Percentiles rank a stretch among this genome's conserved stretches.
Conservation (phyloP, 2,888 invertebrate species). For the Zaprionus bogoriensis region DNA sequence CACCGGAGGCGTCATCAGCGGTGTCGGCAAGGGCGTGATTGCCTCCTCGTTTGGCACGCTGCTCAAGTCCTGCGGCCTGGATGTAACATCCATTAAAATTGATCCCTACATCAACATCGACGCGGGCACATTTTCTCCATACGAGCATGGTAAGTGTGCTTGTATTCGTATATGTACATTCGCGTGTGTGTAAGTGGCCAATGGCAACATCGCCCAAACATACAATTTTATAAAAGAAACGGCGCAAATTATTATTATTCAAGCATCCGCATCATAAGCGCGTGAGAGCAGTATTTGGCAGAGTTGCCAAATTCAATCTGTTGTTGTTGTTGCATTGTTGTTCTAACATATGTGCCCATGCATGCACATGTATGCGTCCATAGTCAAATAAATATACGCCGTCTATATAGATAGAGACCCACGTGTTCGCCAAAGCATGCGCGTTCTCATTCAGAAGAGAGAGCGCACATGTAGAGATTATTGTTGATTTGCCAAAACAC, state of each 20-base stretch:
- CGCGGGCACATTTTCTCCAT: conserved; percentile 99
- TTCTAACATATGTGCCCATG: not conserved
- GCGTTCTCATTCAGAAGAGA: too few relatives aligned
- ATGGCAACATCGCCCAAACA: conserved; percentile 29
- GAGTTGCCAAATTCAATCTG: conserved; percentile 13
- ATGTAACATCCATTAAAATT: conserved; percentile 99
- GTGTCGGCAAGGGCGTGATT: conserved; percentile 98
- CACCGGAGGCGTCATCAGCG: conserved; percentile 99
- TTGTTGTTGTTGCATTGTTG: not conserved
- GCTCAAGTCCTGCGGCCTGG: conserved; percentile 96
- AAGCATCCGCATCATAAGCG: conserved; percentile 12
- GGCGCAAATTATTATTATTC: not conserved
- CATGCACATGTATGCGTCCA: too few relatives aligned
- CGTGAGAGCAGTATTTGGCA: conserved; percentile 80
- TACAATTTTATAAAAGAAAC: not conserved
- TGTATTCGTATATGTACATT: not conserved
- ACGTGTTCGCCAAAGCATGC: too few relatives aligned
- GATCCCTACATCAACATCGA: conserved; percentile 99
- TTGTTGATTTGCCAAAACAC: too few relatives aligned
- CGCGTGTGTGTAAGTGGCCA: not conserved
- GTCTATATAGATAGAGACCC: too few relatives aligned
- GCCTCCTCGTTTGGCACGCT: conserved; percentile 97
- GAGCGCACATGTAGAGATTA: too few relatives aligned
- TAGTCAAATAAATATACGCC: too few relatives aligned
- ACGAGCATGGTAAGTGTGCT: conserved; percentile 93